Conservation (phyloP, 1,140 invertebrate species). For the Drosophila erecta region DNA sequence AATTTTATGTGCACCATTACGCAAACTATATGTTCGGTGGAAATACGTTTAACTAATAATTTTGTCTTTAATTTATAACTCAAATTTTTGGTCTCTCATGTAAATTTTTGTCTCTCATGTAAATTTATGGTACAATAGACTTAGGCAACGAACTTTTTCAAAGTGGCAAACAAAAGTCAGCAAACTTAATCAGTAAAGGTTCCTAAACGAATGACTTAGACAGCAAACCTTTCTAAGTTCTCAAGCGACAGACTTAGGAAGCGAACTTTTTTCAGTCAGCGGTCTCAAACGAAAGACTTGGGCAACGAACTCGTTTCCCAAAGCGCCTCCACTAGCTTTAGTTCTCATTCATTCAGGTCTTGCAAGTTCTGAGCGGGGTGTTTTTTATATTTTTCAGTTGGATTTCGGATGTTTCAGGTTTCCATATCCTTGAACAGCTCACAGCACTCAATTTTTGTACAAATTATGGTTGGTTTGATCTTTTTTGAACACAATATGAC, state of each 20-base stretch:
- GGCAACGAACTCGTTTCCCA: constrained; percentile 41
- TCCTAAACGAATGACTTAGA: constrained; percentile 44
- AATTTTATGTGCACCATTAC: constrained; percentile 32
- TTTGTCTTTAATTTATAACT: not conserved
- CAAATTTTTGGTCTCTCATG: not conserved
- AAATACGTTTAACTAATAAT: not conserved
- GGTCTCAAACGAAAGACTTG: constrained; percentile 46
- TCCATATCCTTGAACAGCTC: constrained; percentile 46
- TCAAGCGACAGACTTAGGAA: not conserved
- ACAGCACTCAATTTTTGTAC: constrained; percentile 27
- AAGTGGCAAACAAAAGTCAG: constrained; percentile 34
- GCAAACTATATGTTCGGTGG: constrained; percentile 26
- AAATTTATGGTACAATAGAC: constrained; percentile 28
- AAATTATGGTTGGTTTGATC: constrained; percentile 10
- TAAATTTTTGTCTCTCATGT: not conserved
- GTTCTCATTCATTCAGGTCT: constrained; percentile 27
- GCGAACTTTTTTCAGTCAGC: no score
- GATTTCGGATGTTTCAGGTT: constrained; percentile 8
- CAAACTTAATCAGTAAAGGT: constrained; percentile 32
- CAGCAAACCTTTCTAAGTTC: constrained; percentile 25
- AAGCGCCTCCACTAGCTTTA: constrained; percentile 2
- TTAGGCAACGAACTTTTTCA: constrained; percentile 41
- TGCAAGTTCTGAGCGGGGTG: constrained; percentile 12
- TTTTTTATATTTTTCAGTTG: constrained; percentile 12
- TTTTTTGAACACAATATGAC: constrained; percentile 17